Evolutionary conservation across 2,888 invertebrate genomes (phyloP), one percentile per base, ranked within the genome.

Genomic region (Phaonia tiefii): DNA sequence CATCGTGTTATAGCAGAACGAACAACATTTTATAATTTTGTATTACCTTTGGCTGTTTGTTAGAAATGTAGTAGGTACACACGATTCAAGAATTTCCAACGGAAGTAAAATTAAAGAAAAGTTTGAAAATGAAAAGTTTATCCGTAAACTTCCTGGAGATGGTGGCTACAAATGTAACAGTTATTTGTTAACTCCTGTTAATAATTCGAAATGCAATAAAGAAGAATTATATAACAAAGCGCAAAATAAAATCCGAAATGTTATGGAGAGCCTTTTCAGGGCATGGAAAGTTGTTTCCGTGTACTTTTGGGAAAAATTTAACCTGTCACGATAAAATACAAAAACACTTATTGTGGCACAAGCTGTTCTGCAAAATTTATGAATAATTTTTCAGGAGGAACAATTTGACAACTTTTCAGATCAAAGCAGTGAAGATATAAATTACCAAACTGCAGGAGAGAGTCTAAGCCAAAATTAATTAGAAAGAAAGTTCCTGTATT

Each of bases 291-390:
- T 37, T 39, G 65, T 49, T 73, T 65, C 15, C 54, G 65, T 2
- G 56, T 74, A 7, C 56, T 74, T 26, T 56, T 26, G 10, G 56
- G 65, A 13, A 76, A 76, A 65, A 65, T 65, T 22, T 25, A 56
- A 71, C 39, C 42, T 65, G 37, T 20, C 65, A 17, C 37, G 39
- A 39, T 13, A 39, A 15, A 65, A 71, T 44, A 60, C 39, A 25
- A 70, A 65, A 71, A 31, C 31, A 44, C 17, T 76, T 22, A 73
- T 73, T 51, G 51, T 70, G 13, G 70, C 75, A 11, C 51, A 70
- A 1, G 75, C 58, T 5, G 75, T 70, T n/a, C 69, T 76, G 13
- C 75, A 76, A n/a, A 76, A 76, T 42, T 70, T 76, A n/a, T n/a
- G n/a, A n/a, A n/a, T n/a, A n/a, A n/a, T n/a, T n/a, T n/a, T n/a